phyloP scores from a whole-genome alignment of 2,888 invertebrate genomes.

The Polyommatus icarus region DNA sequence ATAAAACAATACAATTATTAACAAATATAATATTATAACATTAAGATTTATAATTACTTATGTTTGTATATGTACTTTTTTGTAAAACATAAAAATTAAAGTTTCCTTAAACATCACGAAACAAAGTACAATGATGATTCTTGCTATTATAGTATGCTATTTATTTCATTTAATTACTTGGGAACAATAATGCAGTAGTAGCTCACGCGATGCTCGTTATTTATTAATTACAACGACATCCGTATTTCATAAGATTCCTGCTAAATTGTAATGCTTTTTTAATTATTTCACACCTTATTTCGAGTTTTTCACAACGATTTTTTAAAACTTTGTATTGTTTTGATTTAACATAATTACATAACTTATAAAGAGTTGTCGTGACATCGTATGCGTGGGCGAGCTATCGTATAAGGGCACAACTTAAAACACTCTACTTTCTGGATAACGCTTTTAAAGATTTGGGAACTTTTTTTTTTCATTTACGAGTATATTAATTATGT shows the following conservation, averaged over 20 bases:
- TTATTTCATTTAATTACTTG: slow-evolving; percentile 16
- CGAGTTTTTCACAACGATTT: not conserved
- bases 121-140: not conserved
- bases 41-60: not conserved
- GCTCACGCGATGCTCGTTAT: not conserved
- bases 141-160: not conserved
- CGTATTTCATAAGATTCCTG: not conserved
- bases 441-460: no score
- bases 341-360: no score
- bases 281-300: not conserved
- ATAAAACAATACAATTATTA: not conserved
- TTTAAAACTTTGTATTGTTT: not conserved
- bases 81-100: not conserved
- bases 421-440: no score
- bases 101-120: not conserved
- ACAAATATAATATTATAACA: not conserved
- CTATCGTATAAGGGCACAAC: no score
- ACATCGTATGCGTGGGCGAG: no score
- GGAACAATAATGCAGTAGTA: not conserved
- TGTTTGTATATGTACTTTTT: not conserved
- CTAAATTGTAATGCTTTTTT: not conserved
- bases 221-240: not conserved
- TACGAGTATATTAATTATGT: no score
- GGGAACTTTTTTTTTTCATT: no score
- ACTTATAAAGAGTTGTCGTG: no score